A percentile compares a stretch with the other conserved stretches of the same genome.
Conservation (phyloP, 2,888 invertebrate species). For the Ectemnius cavifrons region DNA sequence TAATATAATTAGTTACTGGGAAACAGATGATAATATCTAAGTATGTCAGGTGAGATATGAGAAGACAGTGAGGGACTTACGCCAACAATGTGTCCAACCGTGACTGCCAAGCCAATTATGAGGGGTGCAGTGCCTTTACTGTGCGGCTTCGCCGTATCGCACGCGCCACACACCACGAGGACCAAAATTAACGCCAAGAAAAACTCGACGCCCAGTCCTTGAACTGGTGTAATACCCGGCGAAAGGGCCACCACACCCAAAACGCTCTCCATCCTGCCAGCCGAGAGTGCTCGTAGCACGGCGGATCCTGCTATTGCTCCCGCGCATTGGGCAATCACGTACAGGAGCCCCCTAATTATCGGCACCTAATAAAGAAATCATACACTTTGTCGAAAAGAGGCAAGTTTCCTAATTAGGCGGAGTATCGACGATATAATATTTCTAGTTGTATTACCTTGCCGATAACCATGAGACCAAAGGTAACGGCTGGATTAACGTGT, state of each 20-base stretch:
- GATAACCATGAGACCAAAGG: slow-evolving; percentile 87
- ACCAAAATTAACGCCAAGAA: slow-evolving; percentile 93
- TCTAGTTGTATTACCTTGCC: slow-evolving; percentile 81
- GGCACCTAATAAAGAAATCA: slow-evolving; percentile 78
- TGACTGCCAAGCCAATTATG: slow-evolving; percentile 92
- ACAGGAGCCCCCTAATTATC: slow-evolving; percentile 86
- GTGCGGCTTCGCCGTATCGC: slow-evolving; percentile 89
- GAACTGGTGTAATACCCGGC: slow-evolving; percentile 82
- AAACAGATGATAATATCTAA: too few species aligned
- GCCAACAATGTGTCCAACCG: slow-evolving; percentile 90
- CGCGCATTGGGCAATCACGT: slow-evolving; percentile 89
- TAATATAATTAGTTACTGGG: too few species aligned
- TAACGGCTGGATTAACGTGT: slow-evolving; percentile 96
- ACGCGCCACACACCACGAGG: slow-evolving; percentile 93
- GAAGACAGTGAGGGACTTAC: slow-evolving; percentile 80
- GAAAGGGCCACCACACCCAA: slow-evolving; percentile 86
- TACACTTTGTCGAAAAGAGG: too few species aligned
- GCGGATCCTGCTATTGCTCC: slow-evolving; percentile 91
- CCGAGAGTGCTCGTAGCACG: slow-evolving; percentile 86
- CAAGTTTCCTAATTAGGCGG: too few species aligned
- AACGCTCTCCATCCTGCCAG: slow-evolving; percentile 80
- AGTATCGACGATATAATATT: neutral
- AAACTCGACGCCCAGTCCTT: slow-evolving; percentile 94
- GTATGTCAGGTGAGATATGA: slow-evolving; percentile 67
- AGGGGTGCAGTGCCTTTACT: slow-evolving; percentile 90